Percentiles rank a stretch among this genome's conserved stretches.
Conservation (phyloP, 2,797 vertebrate species). For the Sebastes vulpes region DNA sequence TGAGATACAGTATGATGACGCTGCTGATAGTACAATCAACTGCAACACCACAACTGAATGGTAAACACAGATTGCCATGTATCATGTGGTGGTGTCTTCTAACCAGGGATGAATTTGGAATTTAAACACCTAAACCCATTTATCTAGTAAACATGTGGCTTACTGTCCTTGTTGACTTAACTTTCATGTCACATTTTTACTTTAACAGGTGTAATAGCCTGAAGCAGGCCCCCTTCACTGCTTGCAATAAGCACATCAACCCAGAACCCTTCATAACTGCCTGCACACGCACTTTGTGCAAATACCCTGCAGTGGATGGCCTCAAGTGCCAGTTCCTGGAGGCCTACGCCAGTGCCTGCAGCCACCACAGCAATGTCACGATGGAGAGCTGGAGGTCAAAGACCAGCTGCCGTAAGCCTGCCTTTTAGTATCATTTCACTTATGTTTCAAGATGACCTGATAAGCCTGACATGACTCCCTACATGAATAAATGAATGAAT, state of each 20-base stretch:
- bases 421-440: neutral
- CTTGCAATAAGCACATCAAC: conserved; percentile 13
- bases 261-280: conserved; percentile 34
- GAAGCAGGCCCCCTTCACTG: conserved; percentile 20
- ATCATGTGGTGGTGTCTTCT: neutral
- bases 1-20: conserved; percentile 5
- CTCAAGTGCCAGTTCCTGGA: conserved; percentile 39
- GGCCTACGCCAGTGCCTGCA: conserved; percentile 35
- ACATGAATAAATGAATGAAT: neutral
- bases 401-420: conserved; percentile 22
- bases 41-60: conserved; percentile 19
- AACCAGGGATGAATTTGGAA: neutral
- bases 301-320: conserved; percentile 31
- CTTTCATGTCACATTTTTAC: neutral
- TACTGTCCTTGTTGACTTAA: neutral
- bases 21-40: conserved; percentile 20
- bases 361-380: neutral
- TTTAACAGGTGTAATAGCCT: conserved; percentile 27
- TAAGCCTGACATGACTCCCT: neutral
- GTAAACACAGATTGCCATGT: conserved; percentile 19
- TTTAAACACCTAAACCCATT: neutral
- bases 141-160: neutral
- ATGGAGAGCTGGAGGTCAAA: conserved; percentile 29
- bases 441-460: neutral
- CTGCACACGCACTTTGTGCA: conserved; percentile 26